Percentiles rank a stretch among this genome's conserved stretches.
Evolutionary conservation across 2,797 vertebrate species (phyloP).

Genomic region (Oreonectes daqikongensis): DNA sequence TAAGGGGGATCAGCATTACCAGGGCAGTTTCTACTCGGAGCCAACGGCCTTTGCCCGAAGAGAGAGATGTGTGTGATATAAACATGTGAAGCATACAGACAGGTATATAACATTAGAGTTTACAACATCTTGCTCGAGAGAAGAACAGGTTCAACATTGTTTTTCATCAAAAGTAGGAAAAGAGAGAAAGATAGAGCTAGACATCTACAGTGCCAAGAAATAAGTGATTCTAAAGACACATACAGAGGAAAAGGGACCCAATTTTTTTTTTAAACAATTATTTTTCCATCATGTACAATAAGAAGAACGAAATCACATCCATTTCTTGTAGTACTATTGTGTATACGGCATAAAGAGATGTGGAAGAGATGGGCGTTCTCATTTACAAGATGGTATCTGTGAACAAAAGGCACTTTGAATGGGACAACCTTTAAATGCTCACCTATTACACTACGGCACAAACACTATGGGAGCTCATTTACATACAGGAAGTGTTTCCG

Average conservation of each 20-base stretch:
- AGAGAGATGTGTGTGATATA: slow-evolving; percentile 75
- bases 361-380: slow-evolving; percentile 66
- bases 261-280: slow-evolving; percentile 63
- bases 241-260: slow-evolving; percentile 74
- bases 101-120: slow-evolving; percentile 84
- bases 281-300: slow-evolving; percentile 77
- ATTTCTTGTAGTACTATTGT: slow-evolving; percentile 82
- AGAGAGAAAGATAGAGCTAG: slow-evolving; percentile 65
- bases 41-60: slow-evolving; percentile 8
- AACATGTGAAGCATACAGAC: slow-evolving; percentile 85
- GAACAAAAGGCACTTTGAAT: slow-evolving; percentile 87
- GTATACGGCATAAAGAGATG: slow-evolving; percentile 73
- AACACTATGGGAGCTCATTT: slow-evolving; percentile 79
- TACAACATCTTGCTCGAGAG: slow-evolving; percentile 88
- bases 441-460: slow-evolving; percentile 81
- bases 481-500: slow-evolving; percentile 65
- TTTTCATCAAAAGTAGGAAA: slow-evolving; percentile 65
- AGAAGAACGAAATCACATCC: slow-evolving; percentile 88
- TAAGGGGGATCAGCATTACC: background rate
- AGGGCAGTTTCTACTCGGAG: background rate
- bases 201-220: slow-evolving; percentile 71
- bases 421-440: slow-evolving; percentile 84
- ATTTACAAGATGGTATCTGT: slow-evolving; percentile 82
- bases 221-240: slow-evolving; percentile 66
- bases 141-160: slow-evolving; percentile 67